Evolutionary conservation across 2,113 vertebrate species (phyloP).

Genomic region (Petrocephalus zakoni): DNA sequence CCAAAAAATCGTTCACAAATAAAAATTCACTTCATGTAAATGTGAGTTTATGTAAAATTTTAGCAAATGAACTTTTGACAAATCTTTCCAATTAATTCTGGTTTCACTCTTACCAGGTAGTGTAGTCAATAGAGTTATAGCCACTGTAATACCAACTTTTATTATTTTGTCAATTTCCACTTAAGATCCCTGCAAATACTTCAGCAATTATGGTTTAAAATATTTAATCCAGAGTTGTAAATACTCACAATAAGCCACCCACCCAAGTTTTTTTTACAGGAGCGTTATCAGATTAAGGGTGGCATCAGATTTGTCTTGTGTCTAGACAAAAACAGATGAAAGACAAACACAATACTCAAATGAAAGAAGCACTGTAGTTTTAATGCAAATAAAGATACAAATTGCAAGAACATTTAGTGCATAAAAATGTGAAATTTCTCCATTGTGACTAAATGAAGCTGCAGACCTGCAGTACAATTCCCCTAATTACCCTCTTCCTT

Average conservation of each 20-base stretch:
- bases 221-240: neutral
- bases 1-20: neutral
- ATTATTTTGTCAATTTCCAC: neutral
- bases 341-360: neutral
- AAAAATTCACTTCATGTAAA: neutral
- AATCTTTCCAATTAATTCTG: neutral
- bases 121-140: neutral
- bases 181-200: neutral
- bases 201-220: neutral
- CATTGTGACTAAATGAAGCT: neutral
- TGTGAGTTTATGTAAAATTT: neutral
- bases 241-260: neutral
- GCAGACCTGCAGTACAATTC: neutral
- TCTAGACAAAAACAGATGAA: neutral
- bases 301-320: slow-evolving; percentile 45
- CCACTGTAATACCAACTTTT: neutral
- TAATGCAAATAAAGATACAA: neutral
- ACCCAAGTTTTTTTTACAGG: neutral
- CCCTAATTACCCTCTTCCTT: neutral
- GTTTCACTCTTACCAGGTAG: neutral
- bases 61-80: neutral
- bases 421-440: neutral
- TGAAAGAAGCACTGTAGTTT: neutral
- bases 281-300: neutral
- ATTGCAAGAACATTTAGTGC: neutral